Evolutionary conservation across 1,140 invertebrate genomes (phyloP).

Genomic region (Atta colombica): DNA sequence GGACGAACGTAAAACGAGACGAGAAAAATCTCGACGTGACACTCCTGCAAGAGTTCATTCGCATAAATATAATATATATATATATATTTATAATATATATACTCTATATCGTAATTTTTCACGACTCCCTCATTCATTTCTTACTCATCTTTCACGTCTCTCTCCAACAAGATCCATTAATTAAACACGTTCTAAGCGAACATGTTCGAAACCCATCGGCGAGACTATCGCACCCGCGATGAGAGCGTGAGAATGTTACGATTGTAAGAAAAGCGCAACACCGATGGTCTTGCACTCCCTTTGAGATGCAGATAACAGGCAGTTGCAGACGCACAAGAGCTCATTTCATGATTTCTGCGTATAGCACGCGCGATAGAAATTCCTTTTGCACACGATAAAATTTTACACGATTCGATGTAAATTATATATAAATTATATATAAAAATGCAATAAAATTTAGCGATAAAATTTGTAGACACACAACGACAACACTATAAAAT

Average conservation of each 20-base stretch:
- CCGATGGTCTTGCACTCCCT: constrained; percentile 18
- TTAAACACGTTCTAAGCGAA: constrained; percentile 67
- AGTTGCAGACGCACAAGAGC: constrained; percentile 58
- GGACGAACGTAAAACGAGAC: constrained; percentile 63
- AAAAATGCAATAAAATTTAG: constrained; percentile 19
- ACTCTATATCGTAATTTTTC: constrained; percentile 68
- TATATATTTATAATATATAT: constrained; percentile 74
- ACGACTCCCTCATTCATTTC: constrained; percentile 52
- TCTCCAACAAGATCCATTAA: constrained; percentile 63
- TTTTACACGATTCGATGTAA: constrained; percentile 26
- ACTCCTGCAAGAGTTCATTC: constrained; percentile 75
- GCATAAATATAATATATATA: constrained; percentile 79
- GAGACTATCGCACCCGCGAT: constrained; percentile 72
- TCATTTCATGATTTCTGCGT: not conserved
- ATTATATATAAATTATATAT: constrained; percentile 23
- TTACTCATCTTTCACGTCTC: constrained; percentile 32
- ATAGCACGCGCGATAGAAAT: not conserved
- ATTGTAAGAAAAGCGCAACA: constrained; percentile 12
- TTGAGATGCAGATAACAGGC: constrained; percentile 49
- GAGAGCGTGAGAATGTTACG: constrained; percentile 72
- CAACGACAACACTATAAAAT: constrained; percentile 49
- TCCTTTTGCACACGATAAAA: not conserved
- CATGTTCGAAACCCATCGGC: constrained; percentile 66
- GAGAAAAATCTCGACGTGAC: constrained; percentile 74
- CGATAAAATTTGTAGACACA: constrained; percentile 42